Evolutionary conservation across 2,797 vertebrate species (phyloP).

Genomic region (Pipistrellus pygmaeus): DNA sequence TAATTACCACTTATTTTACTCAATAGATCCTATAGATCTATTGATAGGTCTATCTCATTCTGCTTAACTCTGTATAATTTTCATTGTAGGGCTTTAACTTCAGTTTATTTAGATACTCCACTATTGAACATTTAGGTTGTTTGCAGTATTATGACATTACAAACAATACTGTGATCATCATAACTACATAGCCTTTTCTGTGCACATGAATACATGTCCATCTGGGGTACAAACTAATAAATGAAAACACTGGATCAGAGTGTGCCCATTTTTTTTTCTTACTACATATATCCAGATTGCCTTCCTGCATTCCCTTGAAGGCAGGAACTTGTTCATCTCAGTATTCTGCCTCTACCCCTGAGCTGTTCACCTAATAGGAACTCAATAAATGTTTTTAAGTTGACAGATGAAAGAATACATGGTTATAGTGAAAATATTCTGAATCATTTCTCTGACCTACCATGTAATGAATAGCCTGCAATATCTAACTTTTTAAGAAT

Average conservation of each 20-base stretch:
- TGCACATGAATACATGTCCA: conserved; percentile 9
- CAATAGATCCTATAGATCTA: background rate
- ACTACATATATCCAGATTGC: background rate
- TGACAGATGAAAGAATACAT: conserved; percentile 8
- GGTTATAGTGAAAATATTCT: conserved; percentile 42
- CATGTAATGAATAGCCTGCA: background rate
- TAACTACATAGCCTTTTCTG: background rate
- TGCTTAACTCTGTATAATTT: conserved; percentile 27
- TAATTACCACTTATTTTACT: background rate
- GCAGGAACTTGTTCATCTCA: conserved; percentile 37
- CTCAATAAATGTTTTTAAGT: conserved; percentile 50
- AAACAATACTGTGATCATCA: background rate
- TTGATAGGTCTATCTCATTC: background rate
- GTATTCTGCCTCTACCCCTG: background rate
- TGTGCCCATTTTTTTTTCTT: background rate
- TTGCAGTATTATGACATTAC: background rate
- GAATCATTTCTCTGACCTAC: conserved; percentile 33
- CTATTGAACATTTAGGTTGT: background rate
- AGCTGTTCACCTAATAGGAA: conserved; percentile 12
- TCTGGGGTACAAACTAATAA: background rate
- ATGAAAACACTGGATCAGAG: conserved; percentile 10
- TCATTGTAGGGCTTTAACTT: background rate
- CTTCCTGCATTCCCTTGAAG: conserved; percentile 41
- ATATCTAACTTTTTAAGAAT: conserved; percentile 54
- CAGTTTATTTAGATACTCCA: background rate